phyloP scores from a whole-genome alignment of 2,797 vertebrate species.

The Gastrophryne carolinensis region DNA sequence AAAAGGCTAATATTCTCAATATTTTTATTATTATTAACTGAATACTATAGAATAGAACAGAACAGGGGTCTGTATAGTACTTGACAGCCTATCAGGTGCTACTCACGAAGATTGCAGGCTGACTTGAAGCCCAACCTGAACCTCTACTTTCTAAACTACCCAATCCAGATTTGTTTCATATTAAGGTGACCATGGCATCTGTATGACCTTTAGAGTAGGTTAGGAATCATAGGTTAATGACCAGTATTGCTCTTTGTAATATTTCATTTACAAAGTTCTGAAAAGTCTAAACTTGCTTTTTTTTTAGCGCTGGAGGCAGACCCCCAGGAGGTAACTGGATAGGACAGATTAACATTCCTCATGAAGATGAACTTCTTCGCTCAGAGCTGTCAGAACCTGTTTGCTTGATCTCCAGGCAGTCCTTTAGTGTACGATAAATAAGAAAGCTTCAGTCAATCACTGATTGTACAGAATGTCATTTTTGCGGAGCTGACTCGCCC shows the following conservation, averaged over 20 bases:
- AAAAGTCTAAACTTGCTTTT: background rate
- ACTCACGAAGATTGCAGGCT: too few species aligned
- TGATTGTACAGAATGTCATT: slow-evolving; percentile 20
- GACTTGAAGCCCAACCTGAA: too few species aligned
- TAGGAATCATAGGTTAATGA: background rate
- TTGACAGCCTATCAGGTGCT: too few species aligned
- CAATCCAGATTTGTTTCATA: too few species aligned
- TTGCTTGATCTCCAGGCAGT: slow-evolving; percentile 10
- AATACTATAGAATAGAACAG: too few species aligned
- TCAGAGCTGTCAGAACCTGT: slow-evolving; percentile 30
- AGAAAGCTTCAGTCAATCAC: slow-evolving; percentile 15
- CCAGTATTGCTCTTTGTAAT: background rate
- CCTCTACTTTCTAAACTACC: too few species aligned
- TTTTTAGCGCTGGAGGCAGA: background rate
- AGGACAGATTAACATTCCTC: background rate
- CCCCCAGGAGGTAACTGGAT: background rate
- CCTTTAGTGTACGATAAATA: slow-evolving; percentile 1
- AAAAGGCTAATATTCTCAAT: too few species aligned
- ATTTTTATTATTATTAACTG: too few species aligned
- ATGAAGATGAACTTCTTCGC: background rate
- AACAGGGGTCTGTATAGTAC: too few species aligned
- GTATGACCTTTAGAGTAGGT: too few species aligned
- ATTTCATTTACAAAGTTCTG: background rate
- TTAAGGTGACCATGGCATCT: too few species aligned
- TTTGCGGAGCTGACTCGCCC: background rate